Conservation (phyloP, 2,797 vertebrate species). For the Kryptopterus vitreolus region DNA sequence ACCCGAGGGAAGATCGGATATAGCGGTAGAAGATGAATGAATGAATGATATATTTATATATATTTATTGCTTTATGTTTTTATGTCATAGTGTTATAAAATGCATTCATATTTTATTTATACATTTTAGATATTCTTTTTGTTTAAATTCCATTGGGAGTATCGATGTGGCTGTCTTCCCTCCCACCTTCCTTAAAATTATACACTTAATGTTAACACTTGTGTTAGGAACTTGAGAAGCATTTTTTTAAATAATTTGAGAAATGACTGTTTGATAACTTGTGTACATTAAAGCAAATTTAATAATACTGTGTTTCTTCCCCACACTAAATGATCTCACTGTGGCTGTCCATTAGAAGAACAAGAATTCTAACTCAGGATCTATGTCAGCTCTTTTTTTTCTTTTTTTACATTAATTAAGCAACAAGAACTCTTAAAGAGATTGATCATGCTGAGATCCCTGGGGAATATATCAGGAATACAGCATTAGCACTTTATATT, state of each 20-base stretch:
- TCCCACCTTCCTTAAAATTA: neutral
- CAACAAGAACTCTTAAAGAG: neutral
- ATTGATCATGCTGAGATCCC: neutral
- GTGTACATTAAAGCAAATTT: neutral
- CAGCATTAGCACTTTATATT: neutral
- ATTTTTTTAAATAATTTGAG: neutral
- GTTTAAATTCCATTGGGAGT: neutral
- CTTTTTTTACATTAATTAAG: neutral
- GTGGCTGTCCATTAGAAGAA: neutral
- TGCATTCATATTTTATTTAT: neutral
- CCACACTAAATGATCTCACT: neutral
- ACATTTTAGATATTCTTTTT: neutral
- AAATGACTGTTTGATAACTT: neutral
- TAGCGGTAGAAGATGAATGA: no score
- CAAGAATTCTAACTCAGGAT: neutral
- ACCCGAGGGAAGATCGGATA: no score
- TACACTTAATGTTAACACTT: neutral
- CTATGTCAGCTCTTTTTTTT: neutral
- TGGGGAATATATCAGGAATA: neutral
- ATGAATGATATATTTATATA: neutral
- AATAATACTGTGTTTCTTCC: neutral
- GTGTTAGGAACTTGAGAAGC: neutral
- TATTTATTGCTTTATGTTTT: neutral
- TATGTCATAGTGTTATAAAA: neutral
- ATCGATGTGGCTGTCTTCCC: no score